These are phyloP conservation scores for Ptychobarbus kaznakovi DNA, from an alignment of 2,797 vertebrate species.

Conservation along the genomic window DNA sequence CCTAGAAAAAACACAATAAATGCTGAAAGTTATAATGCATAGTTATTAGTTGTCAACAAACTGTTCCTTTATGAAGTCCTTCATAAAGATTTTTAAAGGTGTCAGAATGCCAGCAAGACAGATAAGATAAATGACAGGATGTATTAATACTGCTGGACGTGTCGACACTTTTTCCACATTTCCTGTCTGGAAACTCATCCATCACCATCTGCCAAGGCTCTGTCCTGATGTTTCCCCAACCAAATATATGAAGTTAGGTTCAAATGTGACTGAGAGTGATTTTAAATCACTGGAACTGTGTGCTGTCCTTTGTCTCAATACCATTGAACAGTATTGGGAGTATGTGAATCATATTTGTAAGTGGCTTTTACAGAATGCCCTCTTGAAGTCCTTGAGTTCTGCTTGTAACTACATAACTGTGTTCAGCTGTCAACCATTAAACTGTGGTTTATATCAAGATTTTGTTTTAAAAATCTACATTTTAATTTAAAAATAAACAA, in stretches of 20 bases:
- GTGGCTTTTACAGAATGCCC: slow-evolving; percentile 1
- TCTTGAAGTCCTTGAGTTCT: not conserved
- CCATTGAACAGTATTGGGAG: not conserved
- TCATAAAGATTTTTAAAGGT: not conserved
- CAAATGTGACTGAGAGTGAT: not conserved
- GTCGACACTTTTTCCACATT: slow-evolving; percentile 71
- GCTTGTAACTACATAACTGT: not conserved
- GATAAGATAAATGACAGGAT: slow-evolving; percentile 45
- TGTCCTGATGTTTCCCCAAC: slow-evolving; percentile 48
- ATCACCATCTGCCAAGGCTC: slow-evolving; percentile 65
- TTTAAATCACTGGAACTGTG: slow-evolving; percentile 2
- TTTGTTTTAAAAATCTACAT: not conserved
- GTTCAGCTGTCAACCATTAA: not conserved
- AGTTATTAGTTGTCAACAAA: not conserved
- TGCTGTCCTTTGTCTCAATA: not conserved
- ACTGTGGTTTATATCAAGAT: not conserved
- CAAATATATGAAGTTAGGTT: slow-evolving; percentile 21
- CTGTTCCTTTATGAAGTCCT: not conserved
- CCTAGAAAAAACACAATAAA: not conserved
- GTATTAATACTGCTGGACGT: slow-evolving; percentile 68
- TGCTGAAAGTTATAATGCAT: not conserved
- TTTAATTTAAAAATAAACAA: not conserved
- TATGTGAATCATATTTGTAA: slow-evolving; percentile 3
- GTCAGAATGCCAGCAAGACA: slow-evolving; percentile 18
- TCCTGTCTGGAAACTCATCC: slow-evolving; percentile 75